Evolutionary conservation across 2,113 vertebrate species (phyloP).

Genomic region (Gobio gobio): DNA sequence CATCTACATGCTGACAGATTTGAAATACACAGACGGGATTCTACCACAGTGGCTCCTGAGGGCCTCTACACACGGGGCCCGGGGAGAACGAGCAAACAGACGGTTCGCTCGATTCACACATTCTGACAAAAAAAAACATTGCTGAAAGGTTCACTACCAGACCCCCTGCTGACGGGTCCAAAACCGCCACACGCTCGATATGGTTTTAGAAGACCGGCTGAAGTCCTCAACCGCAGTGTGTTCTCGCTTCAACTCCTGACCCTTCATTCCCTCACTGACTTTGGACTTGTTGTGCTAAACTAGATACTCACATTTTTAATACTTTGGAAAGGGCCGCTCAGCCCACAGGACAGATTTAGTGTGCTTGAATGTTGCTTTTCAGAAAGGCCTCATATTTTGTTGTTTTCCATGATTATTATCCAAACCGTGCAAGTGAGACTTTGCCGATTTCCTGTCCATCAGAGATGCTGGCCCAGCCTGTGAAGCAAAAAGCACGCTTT

Average conservation of each 20-base stretch:
- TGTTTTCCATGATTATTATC: constrained; percentile 39
- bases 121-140: background rate
- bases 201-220: constrained; percentile 6
- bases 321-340: constrained; percentile 19
- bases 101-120: constrained; percentile 35
- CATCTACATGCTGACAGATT: constrained; percentile 36
- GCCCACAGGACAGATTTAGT: constrained; percentile 21
- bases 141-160: constrained; percentile 1
- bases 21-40: constrained; percentile 48
- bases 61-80: constrained; percentile 17
- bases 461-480: constrained; percentile 81
- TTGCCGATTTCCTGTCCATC: constrained; percentile 52
- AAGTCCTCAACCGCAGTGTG: constrained; percentile 28
- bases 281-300: constrained; percentile 13
- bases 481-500: constrained; percentile 93
- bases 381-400: constrained; percentile 12
- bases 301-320: constrained; percentile 28
- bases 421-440: constrained; percentile 3
- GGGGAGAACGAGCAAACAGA: background rate
- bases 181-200: background rate
- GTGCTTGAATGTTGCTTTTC: background rate
- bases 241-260: constrained; percentile 13
- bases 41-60: constrained; percentile 39
- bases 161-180: background rate
- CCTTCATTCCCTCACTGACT: background rate